phyloP scores from a whole-genome alignment of 2,797 vertebrate species.

The Okamejei kenojei region DNA sequence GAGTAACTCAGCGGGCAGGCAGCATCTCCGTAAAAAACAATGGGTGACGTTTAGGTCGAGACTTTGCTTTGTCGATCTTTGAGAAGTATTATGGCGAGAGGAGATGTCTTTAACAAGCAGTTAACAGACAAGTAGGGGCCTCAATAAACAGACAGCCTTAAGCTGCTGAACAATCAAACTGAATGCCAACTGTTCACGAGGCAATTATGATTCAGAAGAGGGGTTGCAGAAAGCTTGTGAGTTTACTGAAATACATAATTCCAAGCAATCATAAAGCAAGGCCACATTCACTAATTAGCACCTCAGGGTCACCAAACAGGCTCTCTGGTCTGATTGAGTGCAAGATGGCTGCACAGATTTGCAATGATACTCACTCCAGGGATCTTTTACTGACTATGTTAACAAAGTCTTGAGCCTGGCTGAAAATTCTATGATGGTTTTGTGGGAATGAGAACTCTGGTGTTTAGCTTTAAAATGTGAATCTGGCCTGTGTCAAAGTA shows the following conservation, averaged over 20 bases:
- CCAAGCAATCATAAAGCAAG: neutral
- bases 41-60: too few species aligned
- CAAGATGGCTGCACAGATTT: neutral
- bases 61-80: too few species aligned
- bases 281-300: neutral
- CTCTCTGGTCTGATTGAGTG: neutral
- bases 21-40: too few species aligned
- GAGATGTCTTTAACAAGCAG: neutral
- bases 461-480: too few species aligned
- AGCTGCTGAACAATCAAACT: neutral
- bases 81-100: neutral
- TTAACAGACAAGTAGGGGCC: neutral
- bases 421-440: neutral
- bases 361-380: neutral
- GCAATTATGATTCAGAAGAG: neutral
- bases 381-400: neutral
- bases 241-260: neutral
- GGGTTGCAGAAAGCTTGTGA: neutral
- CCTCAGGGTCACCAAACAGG: neutral
- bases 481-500: neutral
- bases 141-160: neutral
- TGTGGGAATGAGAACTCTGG: neutral
- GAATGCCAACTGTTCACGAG: neutral
- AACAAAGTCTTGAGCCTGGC: neutral
- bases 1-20: too few species aligned